A percentile compares a stretch with the other conserved stretches of the same genome.
Conservation (phyloP, 2,888 invertebrate genomes). For the Ganaspis brasiliensis region DNA sequence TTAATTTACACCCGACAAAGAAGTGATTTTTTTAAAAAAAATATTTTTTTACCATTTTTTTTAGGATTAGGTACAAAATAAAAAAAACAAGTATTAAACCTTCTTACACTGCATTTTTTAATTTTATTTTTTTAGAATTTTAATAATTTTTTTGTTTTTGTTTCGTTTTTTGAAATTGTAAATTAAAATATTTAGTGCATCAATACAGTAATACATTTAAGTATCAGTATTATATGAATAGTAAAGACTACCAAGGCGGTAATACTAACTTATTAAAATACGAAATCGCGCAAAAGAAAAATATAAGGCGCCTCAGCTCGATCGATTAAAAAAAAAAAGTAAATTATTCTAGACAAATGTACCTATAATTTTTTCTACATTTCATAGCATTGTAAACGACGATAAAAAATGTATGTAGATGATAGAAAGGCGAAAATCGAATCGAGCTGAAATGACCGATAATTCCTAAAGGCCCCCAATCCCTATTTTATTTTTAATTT, state of each 20-base stretch:
- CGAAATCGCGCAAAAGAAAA: slow-evolving; percentile 72
- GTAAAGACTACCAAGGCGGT: slow-evolving; percentile 18
- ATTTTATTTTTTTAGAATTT: no score
- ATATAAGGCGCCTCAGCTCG: slow-evolving; percentile 65
- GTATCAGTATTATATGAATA: slow-evolving; percentile 10
- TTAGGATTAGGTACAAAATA: no score
- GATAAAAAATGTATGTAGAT: slow-evolving; percentile 37
- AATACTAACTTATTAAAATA: slow-evolving; percentile 38
- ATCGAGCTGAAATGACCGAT: slow-evolving; percentile 60
- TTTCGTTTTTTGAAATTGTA: neutral
- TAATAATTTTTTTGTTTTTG: neutral
- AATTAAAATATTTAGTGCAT: slow-evolving; percentile 13
- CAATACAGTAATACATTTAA: slow-evolving; percentile 19
- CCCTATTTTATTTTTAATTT: slow-evolving; percentile 69
- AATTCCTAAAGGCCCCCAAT: slow-evolving; percentile 71
- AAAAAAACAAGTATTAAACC: no score
- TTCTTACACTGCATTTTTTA: no score
- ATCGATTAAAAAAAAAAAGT: slow-evolving; percentile 55
- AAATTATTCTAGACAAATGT: slow-evolving; percentile 60
- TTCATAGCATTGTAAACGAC: slow-evolving; percentile 66
- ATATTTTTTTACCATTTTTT: no score
- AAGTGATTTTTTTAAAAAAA: no score
- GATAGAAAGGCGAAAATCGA: slow-evolving; percentile 43
- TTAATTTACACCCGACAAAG: no score
- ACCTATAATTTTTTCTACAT: slow-evolving; percentile 78